These are phyloP conservation scores for Exocentrus adspersus DNA, from an alignment of 2,888 invertebrate genomes.

Conservation along the genomic window DNA sequence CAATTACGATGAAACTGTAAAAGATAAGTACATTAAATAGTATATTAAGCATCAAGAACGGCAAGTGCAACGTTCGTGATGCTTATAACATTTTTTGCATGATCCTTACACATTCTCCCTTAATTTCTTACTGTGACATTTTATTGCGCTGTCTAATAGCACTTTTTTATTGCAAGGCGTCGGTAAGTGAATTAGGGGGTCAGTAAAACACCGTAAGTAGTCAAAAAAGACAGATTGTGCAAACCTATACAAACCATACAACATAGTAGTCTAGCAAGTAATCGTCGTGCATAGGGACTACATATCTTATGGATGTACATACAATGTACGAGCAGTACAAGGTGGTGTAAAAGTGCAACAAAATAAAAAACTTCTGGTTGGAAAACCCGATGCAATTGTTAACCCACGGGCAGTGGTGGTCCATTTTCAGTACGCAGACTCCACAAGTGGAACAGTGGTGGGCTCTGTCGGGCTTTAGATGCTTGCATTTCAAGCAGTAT, in stretches of 20 bases:
- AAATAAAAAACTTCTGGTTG: slow-evolving; percentile 53
- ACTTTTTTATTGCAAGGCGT: too few species aligned
- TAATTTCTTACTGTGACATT: too few species aligned
- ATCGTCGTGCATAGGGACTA: not conserved
- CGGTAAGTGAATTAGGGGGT: too few species aligned
- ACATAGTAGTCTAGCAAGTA: not conserved
- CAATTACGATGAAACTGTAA: slow-evolving; percentile 37
- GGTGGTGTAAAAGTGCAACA: slow-evolving; percentile 47
- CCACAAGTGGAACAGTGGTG: slow-evolving; percentile 54
- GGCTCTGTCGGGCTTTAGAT: slow-evolving; percentile 55
- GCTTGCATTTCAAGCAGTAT: slow-evolving; percentile 50
- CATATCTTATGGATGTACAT: slow-evolving; percentile 22
- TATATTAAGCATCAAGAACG: too few species aligned
- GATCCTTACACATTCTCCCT: too few species aligned
- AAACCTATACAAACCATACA: slow-evolving; percentile 17
- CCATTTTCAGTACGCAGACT: slow-evolving; percentile 55
- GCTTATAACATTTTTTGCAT: too few species aligned
- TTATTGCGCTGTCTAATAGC: too few species aligned
- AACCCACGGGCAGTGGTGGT: slow-evolving; percentile 57
- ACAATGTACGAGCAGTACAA: slow-evolving; percentile 41
- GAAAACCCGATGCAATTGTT: slow-evolving; percentile 53
- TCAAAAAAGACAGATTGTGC: slow-evolving; percentile 11
- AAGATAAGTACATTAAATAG: too few species aligned
- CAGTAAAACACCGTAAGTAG: too few species aligned
- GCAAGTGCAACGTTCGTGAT: too few species aligned